These are phyloP conservation scores for Todiramphus saurophagus DNA, from an alignment of 2,113 vertebrate species.

Conservation along the genomic window DNA sequence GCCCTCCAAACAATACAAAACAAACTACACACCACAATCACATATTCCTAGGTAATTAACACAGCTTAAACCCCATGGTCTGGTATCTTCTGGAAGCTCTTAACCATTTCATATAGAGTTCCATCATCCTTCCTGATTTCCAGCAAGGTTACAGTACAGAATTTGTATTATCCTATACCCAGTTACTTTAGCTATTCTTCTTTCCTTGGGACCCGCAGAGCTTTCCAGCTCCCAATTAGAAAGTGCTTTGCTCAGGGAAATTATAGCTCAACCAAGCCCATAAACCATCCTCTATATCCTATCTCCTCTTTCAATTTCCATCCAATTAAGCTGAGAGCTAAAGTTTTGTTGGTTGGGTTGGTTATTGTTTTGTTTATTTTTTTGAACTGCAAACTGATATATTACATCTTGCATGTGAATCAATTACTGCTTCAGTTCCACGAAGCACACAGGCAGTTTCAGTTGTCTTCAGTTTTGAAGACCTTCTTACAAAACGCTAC, in stretches of 20 bases:
- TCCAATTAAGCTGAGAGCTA: not conserved
- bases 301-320: not conserved
- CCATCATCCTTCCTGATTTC: not conserved
- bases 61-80: not conserved
- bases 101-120: not conserved
- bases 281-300: not conserved
- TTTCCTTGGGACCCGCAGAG: not conserved
- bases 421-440: not conserved
- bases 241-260: conserved; percentile 8
- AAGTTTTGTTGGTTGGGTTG: not conserved
- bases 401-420: not conserved
- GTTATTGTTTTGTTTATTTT: not conserved
- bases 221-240: conserved; percentile 2
- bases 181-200: not conserved
- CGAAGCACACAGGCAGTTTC: not conserved
- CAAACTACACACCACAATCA: not conserved
- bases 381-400: not conserved
- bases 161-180: not conserved
- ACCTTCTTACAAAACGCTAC: not conserved
- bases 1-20: not conserved
- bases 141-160: not conserved
- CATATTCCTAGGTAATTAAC: not conserved
- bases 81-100: not conserved
- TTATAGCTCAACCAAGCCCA: not conserved
- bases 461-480: not conserved